These are phyloP conservation scores for Phycodurus eques DNA, from an alignment of 2,113 vertebrate species.

Conservation along the genomic window DNA sequence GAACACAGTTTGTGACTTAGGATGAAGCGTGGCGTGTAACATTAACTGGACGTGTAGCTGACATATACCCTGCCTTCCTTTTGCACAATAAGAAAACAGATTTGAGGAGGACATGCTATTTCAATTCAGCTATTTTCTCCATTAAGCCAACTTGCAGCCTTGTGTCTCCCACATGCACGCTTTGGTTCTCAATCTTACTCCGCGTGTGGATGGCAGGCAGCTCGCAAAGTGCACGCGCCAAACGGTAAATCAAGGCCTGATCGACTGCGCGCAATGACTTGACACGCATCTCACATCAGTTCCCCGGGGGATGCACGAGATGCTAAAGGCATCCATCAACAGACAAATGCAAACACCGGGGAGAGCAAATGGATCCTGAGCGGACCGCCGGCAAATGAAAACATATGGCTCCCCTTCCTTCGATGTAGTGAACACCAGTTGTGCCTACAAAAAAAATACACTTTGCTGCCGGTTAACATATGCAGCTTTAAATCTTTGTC, in stretches of 20 bases:
- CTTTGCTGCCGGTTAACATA: neutral
- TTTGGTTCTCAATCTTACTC: constrained; percentile 10
- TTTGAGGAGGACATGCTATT: neutral
- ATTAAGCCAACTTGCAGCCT: neutral
- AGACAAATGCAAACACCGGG: constrained; percentile 36
- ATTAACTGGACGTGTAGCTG: constrained; percentile 22
- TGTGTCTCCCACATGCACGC: constrained; percentile 10
- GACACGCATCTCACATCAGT: constrained; percentile 33
- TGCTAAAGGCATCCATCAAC: constrained; percentile 38
- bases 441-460: neutral
- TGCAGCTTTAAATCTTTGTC: neutral
- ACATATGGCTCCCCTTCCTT: constrained; percentile 7
- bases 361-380: constrained; percentile 35
- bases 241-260: constrained; percentile 39
- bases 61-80: constrained; percentile 4
- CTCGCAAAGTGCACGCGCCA: constrained; percentile 6
- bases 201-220: neutral
- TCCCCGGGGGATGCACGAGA: constrained; percentile 16
- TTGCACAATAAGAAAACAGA: constrained; percentile 1
- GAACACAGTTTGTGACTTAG: constrained; percentile 18
- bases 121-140: neutral
- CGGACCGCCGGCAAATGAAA: constrained; percentile 22
- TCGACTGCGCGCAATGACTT: constrained; percentile 23
- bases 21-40: constrained; percentile 9
- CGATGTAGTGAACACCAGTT: neutral